Evolutionary conservation across 2,113 vertebrate species (phyloP).

Genomic region (Tringa solitaria): DNA sequence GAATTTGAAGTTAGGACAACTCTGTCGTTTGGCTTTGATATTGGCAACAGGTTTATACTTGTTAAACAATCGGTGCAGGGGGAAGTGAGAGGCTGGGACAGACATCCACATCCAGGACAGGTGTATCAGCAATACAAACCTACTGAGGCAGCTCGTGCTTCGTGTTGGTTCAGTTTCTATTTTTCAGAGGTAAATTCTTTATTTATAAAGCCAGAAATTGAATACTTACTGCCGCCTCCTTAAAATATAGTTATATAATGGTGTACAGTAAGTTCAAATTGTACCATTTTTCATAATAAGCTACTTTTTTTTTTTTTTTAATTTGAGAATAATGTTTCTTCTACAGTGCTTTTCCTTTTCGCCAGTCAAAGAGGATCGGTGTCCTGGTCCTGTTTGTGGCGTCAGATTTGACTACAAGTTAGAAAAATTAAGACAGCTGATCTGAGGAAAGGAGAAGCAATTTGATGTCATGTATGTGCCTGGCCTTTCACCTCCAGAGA

Average conservation of each 20-base stretch:
- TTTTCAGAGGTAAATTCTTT: slow-evolving; percentile 37
- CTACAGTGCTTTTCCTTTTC: not conserved
- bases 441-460: not conserved
- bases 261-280: not conserved
- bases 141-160: slow-evolving; percentile 57
- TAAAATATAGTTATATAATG: not conserved
- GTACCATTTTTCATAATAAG: not conserved
- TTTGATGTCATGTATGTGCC: not conserved
- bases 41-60: slow-evolving; percentile 46
- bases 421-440: not conserved
- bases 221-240: slow-evolving; percentile 43
- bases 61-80: slow-evolving; percentile 13
- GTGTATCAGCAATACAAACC: not conserved
- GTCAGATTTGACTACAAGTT: not conserved
- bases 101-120: not conserved
- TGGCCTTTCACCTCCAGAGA: slow-evolving; percentile 32
- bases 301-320: not conserved
- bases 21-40: slow-evolving; percentile 35
- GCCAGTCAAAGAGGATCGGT: not conserved
- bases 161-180: slow-evolving; percentile 38
- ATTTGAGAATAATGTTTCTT: not conserved
- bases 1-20: slow-evolving; percentile 11
- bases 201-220: slow-evolving; percentile 59
- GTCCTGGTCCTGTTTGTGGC: not conserved
- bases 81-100: slow-evolving; percentile 36